Percentiles rank a stretch among this genome's conserved stretches.
phyloP scores from a whole-genome alignment of 2,797 vertebrate genomes.

The Acanthornis magna region DNA sequence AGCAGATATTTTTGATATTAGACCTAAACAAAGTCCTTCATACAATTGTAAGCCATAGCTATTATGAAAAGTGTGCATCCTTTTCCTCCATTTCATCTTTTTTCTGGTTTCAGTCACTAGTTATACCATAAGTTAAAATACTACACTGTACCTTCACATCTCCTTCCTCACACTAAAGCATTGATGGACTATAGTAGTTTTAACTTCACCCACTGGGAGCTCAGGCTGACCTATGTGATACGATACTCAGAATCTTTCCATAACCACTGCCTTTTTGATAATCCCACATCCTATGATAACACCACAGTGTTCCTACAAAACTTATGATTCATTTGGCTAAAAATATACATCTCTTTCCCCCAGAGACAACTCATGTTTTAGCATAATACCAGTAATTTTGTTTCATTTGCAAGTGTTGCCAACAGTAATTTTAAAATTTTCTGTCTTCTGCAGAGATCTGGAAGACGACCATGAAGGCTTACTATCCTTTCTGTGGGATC shows the following conservation, averaged over 20 bases:
- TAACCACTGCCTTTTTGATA: not conserved
- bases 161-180: not conserved
- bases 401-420: not conserved
- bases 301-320: not conserved
- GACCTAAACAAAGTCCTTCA: not conserved
- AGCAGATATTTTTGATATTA: not conserved
- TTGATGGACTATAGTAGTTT: not conserved
- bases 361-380: not conserved
- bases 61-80: fast-evolving
- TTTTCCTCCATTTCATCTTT: not conserved
- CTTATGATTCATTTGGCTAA: not conserved
- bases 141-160: not conserved
- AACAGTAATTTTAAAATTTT: not conserved
- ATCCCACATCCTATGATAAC: not conserved
- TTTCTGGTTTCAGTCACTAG: not conserved
- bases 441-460: not conserved
- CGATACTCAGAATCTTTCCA: not conserved
- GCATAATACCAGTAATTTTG: not conserved
- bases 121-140: not conserved
- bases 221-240: not conserved
- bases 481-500: not conserved
- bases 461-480: not conserved
- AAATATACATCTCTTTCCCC: not conserved
- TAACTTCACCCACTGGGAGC: not conserved
- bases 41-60: not conserved